Conservation (phyloP, 2,797 vertebrate species). For the Pitangus sulphuratus region DNA sequence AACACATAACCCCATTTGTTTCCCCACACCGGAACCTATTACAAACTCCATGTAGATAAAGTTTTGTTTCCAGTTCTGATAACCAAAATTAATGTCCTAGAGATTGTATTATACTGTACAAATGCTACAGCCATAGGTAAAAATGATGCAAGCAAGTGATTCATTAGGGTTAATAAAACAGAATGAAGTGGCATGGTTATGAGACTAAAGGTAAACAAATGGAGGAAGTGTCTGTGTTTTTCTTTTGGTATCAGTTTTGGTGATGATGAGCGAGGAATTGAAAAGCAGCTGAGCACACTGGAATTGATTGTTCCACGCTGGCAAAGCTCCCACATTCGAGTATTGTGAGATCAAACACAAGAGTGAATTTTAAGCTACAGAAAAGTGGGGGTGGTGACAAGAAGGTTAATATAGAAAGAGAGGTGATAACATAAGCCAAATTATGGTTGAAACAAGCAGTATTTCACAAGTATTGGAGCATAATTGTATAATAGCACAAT, state of each 20-base stretch:
- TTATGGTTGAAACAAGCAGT: background rate
- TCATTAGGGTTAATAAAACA: rapidly evolving
- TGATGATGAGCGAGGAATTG: background rate
- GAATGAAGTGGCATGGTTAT: background rate
- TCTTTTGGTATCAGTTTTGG: background rate
- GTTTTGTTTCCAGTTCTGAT: background rate
- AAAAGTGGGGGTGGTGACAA: background rate
- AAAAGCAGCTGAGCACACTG: rapidly evolving
- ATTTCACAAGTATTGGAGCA: background rate
- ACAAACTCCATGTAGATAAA: background rate
- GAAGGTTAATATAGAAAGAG: background rate
- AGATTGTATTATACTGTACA: background rate
- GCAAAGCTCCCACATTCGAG: background rate
- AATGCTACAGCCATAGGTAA: background rate
- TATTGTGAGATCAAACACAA: background rate
- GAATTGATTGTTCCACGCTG: background rate
- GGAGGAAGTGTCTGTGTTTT: rapidly evolving
- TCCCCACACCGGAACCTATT: background rate
- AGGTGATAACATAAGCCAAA: background rate
- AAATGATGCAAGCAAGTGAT: background rate
- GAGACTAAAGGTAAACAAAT: background rate
- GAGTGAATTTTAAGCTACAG: background rate
- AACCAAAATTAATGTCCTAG: background rate
- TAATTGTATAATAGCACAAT: background rate
- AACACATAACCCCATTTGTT: background rate